phyloP scores from a whole-genome alignment of 2,888 invertebrate species.

The Spodoptera littoralis region DNA sequence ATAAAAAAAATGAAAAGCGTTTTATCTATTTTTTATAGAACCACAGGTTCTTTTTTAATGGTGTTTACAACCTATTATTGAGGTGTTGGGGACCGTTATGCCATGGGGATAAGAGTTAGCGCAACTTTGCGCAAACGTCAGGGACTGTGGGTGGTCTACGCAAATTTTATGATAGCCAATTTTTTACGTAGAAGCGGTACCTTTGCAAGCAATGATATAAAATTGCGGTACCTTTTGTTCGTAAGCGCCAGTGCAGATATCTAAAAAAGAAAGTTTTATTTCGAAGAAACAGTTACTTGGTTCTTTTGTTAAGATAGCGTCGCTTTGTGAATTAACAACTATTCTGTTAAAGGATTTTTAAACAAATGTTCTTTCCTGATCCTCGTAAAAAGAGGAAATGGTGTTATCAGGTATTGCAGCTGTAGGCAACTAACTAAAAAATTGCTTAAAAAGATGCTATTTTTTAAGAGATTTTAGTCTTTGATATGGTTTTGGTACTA shows the following conservation, averaged over 20 bases:
- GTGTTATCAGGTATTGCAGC: too few species aligned
- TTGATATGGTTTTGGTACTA: too few species aligned
- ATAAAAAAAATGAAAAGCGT: too few species aligned
- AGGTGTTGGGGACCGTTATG: slow-evolving; percentile 64
- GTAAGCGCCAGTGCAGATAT: slow-evolving; percentile 70
- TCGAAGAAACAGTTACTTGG: slow-evolving; percentile 73
- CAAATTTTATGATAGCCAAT: slow-evolving; percentile 65
- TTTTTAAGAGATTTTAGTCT: too few species aligned
- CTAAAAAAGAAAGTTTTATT: slow-evolving; percentile 81
- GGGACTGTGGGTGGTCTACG: slow-evolving; percentile 69
- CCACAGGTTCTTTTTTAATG: slow-evolving; percentile 44
- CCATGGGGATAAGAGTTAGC: slow-evolving; percentile 69
- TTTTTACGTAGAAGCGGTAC: slow-evolving; percentile 71
- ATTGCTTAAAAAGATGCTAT: too few species aligned
- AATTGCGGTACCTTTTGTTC: slow-evolving; percentile 77
- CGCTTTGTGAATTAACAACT: slow-evolving; percentile 59
- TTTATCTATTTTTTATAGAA: slow-evolving; percentile 36
- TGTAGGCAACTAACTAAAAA: too few species aligned
- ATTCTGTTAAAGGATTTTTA: slow-evolving; percentile 51
- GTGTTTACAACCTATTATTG: slow-evolving; percentile 52
- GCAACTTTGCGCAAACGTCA: slow-evolving; percentile 74
- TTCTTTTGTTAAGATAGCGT: slow-evolving; percentile 51
- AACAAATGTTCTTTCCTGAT: slow-evolving; percentile 24
- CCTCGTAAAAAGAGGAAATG: not conserved
- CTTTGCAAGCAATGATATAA: slow-evolving; percentile 78